Evolutionary conservation across 2,888 invertebrate genomes (phyloP).

Genomic region (Eilema griseolum): DNA sequence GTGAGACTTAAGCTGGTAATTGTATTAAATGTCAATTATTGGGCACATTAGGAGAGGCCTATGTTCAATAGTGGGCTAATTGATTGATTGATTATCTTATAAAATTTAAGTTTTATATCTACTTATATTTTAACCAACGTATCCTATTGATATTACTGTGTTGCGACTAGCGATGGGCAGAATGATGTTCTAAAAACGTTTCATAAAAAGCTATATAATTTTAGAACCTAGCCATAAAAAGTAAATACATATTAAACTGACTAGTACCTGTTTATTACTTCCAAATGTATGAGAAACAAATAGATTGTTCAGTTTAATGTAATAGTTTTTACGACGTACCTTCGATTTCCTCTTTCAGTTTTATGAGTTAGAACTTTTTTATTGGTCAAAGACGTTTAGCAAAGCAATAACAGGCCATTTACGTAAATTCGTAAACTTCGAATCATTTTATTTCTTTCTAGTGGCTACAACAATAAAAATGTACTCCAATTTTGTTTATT

Average conservation of each 20-base stretch:
- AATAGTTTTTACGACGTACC: constrained; percentile 50
- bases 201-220: neutral
- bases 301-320: constrained; percentile 43
- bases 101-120: too few relatives aligned
- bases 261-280: constrained; percentile 17
- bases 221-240: neutral
- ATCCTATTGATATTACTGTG: neutral
- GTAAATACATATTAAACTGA: neutral
- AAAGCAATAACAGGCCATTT: constrained; percentile 41
- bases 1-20: too few relatives aligned
- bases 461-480: constrained; percentile 37
- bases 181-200: neutral
- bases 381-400: constrained; percentile 45
- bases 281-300: constrained; percentile 33
- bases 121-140: too few relatives aligned
- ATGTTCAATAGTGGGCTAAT: too few relatives aligned
- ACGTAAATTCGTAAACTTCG: constrained; percentile 45
- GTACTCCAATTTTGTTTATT: constrained; percentile 47
- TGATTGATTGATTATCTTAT: too few relatives aligned
- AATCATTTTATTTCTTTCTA: constrained; percentile 40
- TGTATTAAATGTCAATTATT: too few relatives aligned
- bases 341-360: constrained; percentile 45
- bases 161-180: neutral
- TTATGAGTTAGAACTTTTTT: constrained; percentile 47
- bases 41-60: too few relatives aligned